A percentile compares a stretch with the other conserved stretches of the same genome.
Evolutionary conservation across 2,888 invertebrate species (phyloP).

Genomic region (Lasioglossum leucozonium): DNA sequence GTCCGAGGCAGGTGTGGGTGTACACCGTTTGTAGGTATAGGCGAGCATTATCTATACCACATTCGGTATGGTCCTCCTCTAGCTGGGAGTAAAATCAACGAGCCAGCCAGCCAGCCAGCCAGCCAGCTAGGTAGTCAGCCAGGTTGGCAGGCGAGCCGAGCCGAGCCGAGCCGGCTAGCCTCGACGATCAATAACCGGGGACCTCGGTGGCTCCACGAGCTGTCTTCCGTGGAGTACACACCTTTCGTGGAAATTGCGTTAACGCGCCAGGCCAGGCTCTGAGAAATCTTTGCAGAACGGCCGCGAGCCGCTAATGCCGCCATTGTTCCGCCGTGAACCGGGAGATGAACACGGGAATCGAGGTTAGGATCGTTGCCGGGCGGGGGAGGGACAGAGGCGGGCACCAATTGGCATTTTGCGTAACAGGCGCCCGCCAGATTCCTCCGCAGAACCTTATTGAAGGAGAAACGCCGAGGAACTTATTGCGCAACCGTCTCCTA

Average conservation of each 20-base stretch:
- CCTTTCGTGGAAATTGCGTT: constrained; percentile 75
- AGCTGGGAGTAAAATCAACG: constrained; percentile 79
- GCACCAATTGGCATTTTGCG: constrained; percentile 64
- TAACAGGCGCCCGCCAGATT: constrained; percentile 51
- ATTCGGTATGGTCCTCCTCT: constrained; percentile 81
- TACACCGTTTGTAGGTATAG: constrained; percentile 49
- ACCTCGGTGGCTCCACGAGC: constrained; percentile 74
- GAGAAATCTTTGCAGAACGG: constrained; percentile 59
- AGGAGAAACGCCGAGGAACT: constrained; percentile 7
- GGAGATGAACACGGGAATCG: constrained; percentile 55
- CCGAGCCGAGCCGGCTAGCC: constrained; percentile 60
- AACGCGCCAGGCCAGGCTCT: constrained; percentile 52
- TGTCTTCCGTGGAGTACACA: constrained; percentile 73
- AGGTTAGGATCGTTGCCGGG: constrained; percentile 39
- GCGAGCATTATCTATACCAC: constrained; percentile 73
- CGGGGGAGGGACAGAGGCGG: neutral
- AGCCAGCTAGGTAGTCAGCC: constrained; percentile 51
- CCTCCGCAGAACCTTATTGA: constrained; percentile 24
- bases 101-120: constrained; percentile 58
- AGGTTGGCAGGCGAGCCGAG: constrained; percentile 51
- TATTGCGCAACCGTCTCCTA: neutral
- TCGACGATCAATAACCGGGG: constrained; percentile 82
- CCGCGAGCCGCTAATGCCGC: constrained; percentile 37
- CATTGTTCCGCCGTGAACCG: constrained; percentile 59
- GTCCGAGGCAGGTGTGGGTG: constrained; percentile 38